Base-by-base conservation (phyloP, 2,888 invertebrate species). In the Lepidochrysops patricia region DNA sequence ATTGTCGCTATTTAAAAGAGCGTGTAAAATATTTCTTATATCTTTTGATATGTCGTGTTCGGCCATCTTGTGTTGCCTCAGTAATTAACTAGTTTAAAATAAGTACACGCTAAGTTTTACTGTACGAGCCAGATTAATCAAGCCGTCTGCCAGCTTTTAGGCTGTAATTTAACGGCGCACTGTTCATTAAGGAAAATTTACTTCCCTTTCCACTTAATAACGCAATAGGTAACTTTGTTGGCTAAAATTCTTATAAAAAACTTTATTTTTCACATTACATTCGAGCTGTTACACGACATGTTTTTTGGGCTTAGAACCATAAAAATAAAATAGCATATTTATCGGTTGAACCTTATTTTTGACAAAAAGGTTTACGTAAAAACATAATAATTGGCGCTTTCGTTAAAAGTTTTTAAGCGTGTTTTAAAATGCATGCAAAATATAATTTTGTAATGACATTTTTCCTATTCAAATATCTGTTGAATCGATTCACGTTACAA, bases 171-270 rank as follows among this genome's bases (percentile, higher is more conserved):
- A 43, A 43, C 43, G 43, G 43, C 43, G 43, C 19, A 43, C 43
- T 43, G 43, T 43, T 43, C 43, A 43, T 43, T 43, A 43, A 23
- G 43, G 43, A 43, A 43, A 43, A 43, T 43, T 43, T 43, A 43
- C 43, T 23, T 43, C 19, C 19, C 19, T 43, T 43, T 43, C 43
- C 23, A 23, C 43, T 43, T 43, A 23, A 43, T 43, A 43, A 43
- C 19, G 43, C 43, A 23, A 43, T 23, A 43, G 43, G 43, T 43
- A 43, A 43, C 9, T 43, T 43, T 43, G 43, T 19, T 1, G 19
- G 43, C 19, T 43, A 23, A 15, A 29, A 23, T 23, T 43, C 43
- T 43, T 43, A 43, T 19, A 23, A 43, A 19, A 23, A 43, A 43
- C 43, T 9, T 23, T 43, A 23, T 43, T 43, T n/a, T 43, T 23